Base-by-base conservation (phyloP, 2,888 invertebrate genomes). In the Pterobdella sp. region DNA sequence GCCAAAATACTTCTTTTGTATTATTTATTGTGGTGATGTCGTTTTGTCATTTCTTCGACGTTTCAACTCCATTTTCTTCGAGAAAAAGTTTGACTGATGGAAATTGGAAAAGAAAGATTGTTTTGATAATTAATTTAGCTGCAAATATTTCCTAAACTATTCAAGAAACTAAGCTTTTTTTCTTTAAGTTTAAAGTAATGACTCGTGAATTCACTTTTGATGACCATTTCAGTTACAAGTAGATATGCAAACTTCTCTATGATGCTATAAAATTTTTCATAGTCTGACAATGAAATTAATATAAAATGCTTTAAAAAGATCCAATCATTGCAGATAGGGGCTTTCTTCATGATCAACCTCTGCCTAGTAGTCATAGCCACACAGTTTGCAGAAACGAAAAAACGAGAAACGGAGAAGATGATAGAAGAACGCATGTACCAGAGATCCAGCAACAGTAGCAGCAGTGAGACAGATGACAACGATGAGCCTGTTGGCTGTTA, bases 301-400 rank as follows among this genome's bases (percentile, higher is more conserved):
- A 42, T 14, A 42, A 42, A 42, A 42, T 14, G 10, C 18, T 14
- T 14, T 18, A 7, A n/a, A n/a, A n/a, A n/a, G n/a, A n/a, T n/a
- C n/a, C 32, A 14, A 22, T 7, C 3, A 35, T 35, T 52, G 18
- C 87, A 98, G 97, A 98, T 98, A 84, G 98, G 98, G 78, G 97
- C 98, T 76, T 99, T 99, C 87, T 99, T 99, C 87, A 98, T 99
- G 98, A 98, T 99, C 86, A 99, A 99, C 87, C 89, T 99, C 79
- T 99, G 98, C 88, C 88, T 99, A 82, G 98, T 99, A 87, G 98
- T 99, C 81, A 99, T 99, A 84, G 98, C 98, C 74, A 99, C 98
- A 29, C 98, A 99, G 79, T 99, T 99, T 85, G 92, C 94, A 76
- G 98, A 98, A 86, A 99, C 98, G 49, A 99, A 99, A 86, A 96